Evolutionary conservation across 2,113 vertebrate species (phyloP).

Genomic region (Mystacornis crossleyi): DNA sequence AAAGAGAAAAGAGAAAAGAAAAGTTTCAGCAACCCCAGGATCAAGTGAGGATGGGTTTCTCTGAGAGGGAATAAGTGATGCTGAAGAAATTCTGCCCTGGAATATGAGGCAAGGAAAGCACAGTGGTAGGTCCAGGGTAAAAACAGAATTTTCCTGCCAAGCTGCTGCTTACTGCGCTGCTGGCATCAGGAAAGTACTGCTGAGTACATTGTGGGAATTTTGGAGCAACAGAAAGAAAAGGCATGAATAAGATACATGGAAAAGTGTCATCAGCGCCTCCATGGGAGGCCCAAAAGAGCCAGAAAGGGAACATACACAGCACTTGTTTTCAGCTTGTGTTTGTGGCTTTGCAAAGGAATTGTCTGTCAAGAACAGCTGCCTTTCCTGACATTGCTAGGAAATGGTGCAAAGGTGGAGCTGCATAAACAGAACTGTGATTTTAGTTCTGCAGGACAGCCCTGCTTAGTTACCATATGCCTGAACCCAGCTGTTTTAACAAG

Average conservation of each 20-base stretch:
- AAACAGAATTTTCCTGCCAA: neutral
- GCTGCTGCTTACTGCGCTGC: neutral
- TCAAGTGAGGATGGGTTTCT: neutral
- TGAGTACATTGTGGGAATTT: neutral
- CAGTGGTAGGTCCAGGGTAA: neutral
- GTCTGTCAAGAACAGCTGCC: neutral
- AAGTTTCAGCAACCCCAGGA: neutral
- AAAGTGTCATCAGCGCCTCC: neutral
- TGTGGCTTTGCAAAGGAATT: neutral
- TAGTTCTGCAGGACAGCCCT: neutral
- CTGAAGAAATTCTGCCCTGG: neutral
- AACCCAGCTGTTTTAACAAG: neutral
- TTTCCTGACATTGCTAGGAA: neutral
- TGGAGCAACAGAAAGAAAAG: neutral
- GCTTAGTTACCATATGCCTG: neutral
- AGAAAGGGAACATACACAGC: neutral
- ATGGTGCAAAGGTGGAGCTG: neutral
- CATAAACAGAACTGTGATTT: neutral
- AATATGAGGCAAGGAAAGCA: neutral
- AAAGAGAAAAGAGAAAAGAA: neutral
- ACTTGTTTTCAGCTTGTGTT: neutral
- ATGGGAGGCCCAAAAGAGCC: neutral
- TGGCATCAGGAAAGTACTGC: neutral
- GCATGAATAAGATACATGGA: neutral
- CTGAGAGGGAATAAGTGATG: neutral